Evolutionary conservation across 2,797 vertebrate genomes (phyloP).

Genomic region (Gorsachius magnificus): DNA sequence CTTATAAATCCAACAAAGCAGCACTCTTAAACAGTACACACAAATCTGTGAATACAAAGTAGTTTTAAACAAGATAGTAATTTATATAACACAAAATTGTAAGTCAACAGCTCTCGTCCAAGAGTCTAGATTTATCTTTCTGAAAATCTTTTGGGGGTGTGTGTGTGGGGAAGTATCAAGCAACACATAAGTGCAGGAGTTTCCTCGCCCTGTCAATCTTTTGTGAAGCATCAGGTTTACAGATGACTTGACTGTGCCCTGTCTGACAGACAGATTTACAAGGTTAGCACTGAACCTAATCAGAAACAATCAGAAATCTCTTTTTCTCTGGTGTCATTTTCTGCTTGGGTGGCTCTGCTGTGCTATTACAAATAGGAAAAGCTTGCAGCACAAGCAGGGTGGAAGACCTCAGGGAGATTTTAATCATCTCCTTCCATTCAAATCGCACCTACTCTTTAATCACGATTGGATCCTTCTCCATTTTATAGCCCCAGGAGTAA

Average conservation of each 20-base stretch:
- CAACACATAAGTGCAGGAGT: not conserved
- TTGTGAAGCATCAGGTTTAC: not conserved
- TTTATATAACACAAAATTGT: not conserved
- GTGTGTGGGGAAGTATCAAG: not conserved
- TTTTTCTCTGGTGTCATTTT: slow-evolving; percentile 38
- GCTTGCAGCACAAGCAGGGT: not conserved
- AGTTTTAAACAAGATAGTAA: not conserved
- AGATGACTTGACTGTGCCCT: not conserved
- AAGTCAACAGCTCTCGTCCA: not conserved
- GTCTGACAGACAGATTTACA: slow-evolving; percentile 42
- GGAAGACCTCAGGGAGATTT: slow-evolving; percentile 34
- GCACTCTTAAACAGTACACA: not conserved
- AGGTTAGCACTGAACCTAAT: slow-evolving; percentile 45
- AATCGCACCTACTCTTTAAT: slow-evolving; percentile 49
- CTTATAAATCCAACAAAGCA: not conserved
- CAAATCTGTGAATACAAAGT: not conserved
- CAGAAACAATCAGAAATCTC: slow-evolving; percentile 53
- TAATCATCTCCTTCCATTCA: slow-evolving; percentile 55
- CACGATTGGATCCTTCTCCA: not conserved
- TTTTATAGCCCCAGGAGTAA: slow-evolving; percentile 35
- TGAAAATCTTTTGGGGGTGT: not conserved
- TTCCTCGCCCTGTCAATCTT: not conserved
- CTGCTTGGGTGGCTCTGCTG: slow-evolving; percentile 39
- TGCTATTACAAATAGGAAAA: slow-evolving; percentile 43
- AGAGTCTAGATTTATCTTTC: not conserved